Percentiles rank a stretch among this genome's conserved stretches.
Evolutionary conservation across 2,888 invertebrate species (phyloP).

Genomic region (Byasa hedistus): DNA sequence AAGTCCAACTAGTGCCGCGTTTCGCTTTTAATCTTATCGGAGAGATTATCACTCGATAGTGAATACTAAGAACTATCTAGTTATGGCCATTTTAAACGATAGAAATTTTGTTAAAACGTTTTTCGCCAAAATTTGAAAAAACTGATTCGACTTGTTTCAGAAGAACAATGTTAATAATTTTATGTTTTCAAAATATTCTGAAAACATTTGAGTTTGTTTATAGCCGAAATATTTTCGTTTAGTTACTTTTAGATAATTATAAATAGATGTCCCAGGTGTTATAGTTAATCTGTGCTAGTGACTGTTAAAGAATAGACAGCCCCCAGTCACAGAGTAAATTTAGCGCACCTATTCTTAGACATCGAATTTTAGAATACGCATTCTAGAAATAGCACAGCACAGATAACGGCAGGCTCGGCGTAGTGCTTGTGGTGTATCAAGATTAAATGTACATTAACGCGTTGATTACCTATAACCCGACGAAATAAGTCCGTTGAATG

Average conservation of each 20-base stretch:
- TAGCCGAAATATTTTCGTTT: background rate
- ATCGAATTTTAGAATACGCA: slow-evolving; percentile 28
- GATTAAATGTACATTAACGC: slow-evolving; percentile 7
- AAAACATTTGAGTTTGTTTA: background rate
- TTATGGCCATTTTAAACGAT: slow-evolving; percentile 10
- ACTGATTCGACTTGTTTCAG: no score
- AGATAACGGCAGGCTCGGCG: slow-evolving; percentile 30
- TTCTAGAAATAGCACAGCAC: slow-evolving; percentile 24
- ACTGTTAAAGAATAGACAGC: slow-evolving; percentile 13
- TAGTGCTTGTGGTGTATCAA: background rate
- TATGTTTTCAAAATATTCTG: no score
- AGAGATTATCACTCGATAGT: slow-evolving; percentile 33
- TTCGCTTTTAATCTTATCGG: slow-evolving; percentile 43
- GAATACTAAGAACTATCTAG: slow-evolving; percentile 11
- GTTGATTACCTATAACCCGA: background rate
- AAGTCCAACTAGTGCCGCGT: slow-evolving; percentile 29
- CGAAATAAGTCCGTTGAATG: background rate
- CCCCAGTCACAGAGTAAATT: slow-evolving; percentile 24
- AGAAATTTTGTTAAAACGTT: background rate
- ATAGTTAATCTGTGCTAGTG: slow-evolving; percentile 12
- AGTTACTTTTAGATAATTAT: slow-evolving; percentile 2
- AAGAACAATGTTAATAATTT: no score
- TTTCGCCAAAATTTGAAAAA: no score
- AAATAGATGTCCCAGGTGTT: slow-evolving; percentile 27
- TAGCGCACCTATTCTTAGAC: slow-evolving; percentile 27